Base-by-base conservation (phyloP, 2,113 vertebrate genomes). In the Larimichthys crocea region DNA sequence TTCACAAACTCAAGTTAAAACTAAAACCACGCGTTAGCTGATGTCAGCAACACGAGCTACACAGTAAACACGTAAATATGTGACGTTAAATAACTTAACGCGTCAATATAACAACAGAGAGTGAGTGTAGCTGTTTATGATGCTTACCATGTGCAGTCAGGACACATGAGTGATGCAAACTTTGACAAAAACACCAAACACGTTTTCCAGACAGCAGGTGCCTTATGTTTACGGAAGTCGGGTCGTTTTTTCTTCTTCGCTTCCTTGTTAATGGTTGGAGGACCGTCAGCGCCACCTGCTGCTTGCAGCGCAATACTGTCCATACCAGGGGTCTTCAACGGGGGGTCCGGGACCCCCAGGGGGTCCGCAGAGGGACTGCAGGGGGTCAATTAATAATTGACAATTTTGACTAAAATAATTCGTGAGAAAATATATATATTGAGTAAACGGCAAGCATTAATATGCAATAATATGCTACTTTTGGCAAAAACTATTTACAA, bases 201-300 rank as follows among this genome's bases (percentile, higher is more conserved):
- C 0, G 20, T 2, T 1, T 42, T 74, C 26, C 22, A 73, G 73
- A 74, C 63, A n/a, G 17, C 80, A 24, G 19, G 1, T 6, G 48
- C 10, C 19, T 46, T 56, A 42, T 88, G 53, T 91, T 91, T 89
- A 88, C 87, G 87, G 92, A 92, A 85, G 59, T 89, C 73, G 85
- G 80, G 42, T 67, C 0, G 1, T 7, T 46, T 29, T 24, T 59
- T 76, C 82, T 49, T 49, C 29, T 72, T 79, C 70, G 11, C 12
- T 6, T 48, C 10, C 4, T 31, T 1, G 0, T 48, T 29, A 17
- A 49, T 2, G 4, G 29, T 2, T 3, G 7, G 4, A 2, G 7
- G 26, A 44, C 16, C 10, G 10, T 3, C 15, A 57, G 88, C 85
- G 75, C 83, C 86, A 19, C 73, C 65, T 14, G 14, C 68, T 40